These are phyloP conservation scores for Potorous gilbertii DNA, from an alignment of 2,797 vertebrate genomes.

Conservation along the genomic window DNA sequence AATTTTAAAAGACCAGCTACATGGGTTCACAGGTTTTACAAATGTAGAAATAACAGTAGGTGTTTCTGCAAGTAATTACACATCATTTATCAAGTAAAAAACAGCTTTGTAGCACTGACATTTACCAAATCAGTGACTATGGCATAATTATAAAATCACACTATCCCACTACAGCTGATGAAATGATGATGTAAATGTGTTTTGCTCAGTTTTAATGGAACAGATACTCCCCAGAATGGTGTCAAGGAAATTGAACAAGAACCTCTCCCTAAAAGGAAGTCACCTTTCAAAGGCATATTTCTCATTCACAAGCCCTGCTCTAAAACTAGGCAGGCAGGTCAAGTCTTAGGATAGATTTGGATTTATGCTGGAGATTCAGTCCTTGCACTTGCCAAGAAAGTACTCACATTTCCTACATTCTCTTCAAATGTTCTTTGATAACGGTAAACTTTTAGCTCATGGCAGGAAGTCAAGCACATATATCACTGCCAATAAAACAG, in stretches of 20 bases:
- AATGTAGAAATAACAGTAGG: conserved; percentile 40
- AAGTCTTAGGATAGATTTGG: conserved; percentile 2
- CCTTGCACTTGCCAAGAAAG: conserved; percentile 51
- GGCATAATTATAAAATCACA: conserved; percentile 74
- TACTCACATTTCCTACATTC: conserved; percentile 34
- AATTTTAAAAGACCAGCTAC: conserved; percentile 3
- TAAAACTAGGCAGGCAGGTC: background rate
- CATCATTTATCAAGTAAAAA: conserved; percentile 66
- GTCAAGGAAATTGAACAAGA: conserved; percentile 1
- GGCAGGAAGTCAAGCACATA: background rate
- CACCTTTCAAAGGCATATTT: conserved; percentile 1
- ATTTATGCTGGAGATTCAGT: conserved; percentile 3
- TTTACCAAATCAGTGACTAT: conserved; percentile 69
- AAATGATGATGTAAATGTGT: conserved; percentile 11
- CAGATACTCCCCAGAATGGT: background rate
- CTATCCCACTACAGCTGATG: conserved; percentile 61
- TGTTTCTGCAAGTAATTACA: conserved; percentile 67
- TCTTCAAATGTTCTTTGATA: conserved; percentile 41
- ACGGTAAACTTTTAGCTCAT: background rate
- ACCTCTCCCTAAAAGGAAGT: conserved; percentile 4
- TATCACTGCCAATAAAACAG: background rate
- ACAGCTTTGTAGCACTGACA: conserved; percentile 62
- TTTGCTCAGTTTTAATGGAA: background rate
- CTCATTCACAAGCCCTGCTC: background rate
- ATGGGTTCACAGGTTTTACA: conserved; percentile 8